Evolutionary conservation across 1,140 invertebrate species (phyloP), one percentile per base, ranked within the genome.

Genomic region (Cherax destructor): DNA sequence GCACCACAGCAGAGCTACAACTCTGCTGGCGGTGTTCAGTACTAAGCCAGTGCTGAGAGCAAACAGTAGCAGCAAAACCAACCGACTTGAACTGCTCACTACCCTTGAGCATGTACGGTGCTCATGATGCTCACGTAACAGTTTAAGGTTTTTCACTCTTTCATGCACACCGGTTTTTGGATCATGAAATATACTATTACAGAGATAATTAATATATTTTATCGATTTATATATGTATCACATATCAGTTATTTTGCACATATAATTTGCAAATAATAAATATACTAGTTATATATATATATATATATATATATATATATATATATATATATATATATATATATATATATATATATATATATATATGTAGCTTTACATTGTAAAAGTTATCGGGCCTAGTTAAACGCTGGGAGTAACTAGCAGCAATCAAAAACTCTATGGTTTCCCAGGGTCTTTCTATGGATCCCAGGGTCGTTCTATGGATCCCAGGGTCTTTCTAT

Each of bases 1-100:
- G 79, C n/a, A 21, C 79, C 79, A 5, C 79, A 81, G 50, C 79
- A 81, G 3, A 47, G 50, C 11, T 81, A 52, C 79, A 24, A n/a
- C 9, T 16, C 0, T 3, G 1, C 69, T 7, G 69, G 69, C 18
- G 61, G 69, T 74, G 6, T 9, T 3, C 69, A 30, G 69, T 9
- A 9, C 6, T 21, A 65, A 65, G 61, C 13, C 61, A 65, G 18
- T 65, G 18, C 9, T 1, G 52, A 69, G 24, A 24, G n/a, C n/a
- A 74, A 30, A 7, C 65, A 69, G 65, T 18, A 69, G 65, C 69
- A 24, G 7, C n/a, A 74, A 30, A 3, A 30, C 1, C 69, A 30
- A n/a, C 21, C 21, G 30, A 30, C 69, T 11, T 74, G 69, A 21
- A n/a, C 21, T 21, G 65, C 21, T 6, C 16, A 69, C 16, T 18